Conservation (phyloP, 2,797 vertebrate species). For the Coregonus suidteri region DNA sequence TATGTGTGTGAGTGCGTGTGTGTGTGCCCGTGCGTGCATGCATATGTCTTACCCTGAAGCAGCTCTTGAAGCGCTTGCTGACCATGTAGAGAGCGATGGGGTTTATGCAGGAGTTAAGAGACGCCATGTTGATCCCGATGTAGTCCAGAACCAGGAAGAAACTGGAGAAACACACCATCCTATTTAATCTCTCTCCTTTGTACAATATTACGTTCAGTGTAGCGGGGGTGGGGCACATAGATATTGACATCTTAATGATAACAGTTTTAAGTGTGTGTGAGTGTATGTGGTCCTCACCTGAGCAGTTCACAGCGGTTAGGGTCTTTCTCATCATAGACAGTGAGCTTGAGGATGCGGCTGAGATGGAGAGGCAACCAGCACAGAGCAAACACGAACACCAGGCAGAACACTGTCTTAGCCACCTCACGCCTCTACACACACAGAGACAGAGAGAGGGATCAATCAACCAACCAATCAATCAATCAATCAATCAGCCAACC, state of each 20-base stretch:
- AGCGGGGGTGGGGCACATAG: too few relatives aligned
- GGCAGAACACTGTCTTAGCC: conserved; percentile 94
- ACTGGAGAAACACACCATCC: conserved; percentile 65
- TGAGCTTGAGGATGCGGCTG: conserved; percentile 91
- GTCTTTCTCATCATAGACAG: conserved; percentile 89
- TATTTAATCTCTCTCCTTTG: background rate
- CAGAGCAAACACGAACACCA: conserved; percentile 93
- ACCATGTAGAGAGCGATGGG: conserved; percentile 97
- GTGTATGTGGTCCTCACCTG: conserved; percentile 69
- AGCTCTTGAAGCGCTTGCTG: conserved; percentile 97
- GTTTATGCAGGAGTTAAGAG: conserved; percentile 98
- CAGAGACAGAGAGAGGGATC: conserved; percentile 6
- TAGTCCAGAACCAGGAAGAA: conserved; percentile 94
- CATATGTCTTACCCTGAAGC: conserved; percentile 87
- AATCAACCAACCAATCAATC: background rate
- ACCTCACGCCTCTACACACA: conserved; percentile 87
- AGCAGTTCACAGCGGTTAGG: conserved; percentile 93
- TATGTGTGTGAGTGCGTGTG: background rate
- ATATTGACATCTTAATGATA: too few relatives aligned
- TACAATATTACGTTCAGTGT: background rate
- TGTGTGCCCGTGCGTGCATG: background rate
- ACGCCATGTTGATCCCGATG: conserved; percentile 97
- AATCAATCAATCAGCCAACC: background rate
- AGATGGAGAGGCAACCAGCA: conserved; percentile 98
- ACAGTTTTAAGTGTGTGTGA: too few relatives aligned